phyloP scores from a whole-genome alignment of 37 sponge, comb jelly and placozoan genomes.

The Cladorhizidae sp. region DNA sequence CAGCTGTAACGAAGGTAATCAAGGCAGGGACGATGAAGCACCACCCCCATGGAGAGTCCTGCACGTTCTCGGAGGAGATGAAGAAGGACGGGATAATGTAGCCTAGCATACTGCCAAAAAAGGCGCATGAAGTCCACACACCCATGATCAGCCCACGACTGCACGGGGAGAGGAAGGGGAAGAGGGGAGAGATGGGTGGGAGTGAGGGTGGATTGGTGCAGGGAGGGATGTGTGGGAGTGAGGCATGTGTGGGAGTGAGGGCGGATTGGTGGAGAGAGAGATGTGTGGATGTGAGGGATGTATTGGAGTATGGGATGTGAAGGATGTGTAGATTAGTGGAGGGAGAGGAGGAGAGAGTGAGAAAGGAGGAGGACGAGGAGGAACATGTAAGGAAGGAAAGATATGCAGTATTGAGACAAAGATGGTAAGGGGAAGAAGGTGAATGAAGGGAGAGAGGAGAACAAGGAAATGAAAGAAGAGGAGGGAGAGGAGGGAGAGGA shows the following conservation, averaged over 20 bases:
- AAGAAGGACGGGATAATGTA: constrained; percentile 39
- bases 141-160: constrained; percentile 57
- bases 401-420: no score
- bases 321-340: no score
- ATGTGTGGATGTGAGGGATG: neutral
- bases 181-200: neutral
- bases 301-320: neutral
- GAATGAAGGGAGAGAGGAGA: neutral
- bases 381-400: no score
- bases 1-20: constrained; percentile 30
- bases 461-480: neutral
- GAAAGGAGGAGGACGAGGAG: no score
- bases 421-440: no score
- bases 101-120: constrained; percentile 60
- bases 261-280: no score
- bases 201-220: neutral
- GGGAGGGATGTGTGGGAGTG: neutral
- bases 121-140: constrained; percentile 43
- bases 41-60: constrained; percentile 23
- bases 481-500: neutral
- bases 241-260: neutral
- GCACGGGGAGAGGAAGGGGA: neutral
- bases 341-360: no score
- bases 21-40: constrained; percentile 67
- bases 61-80: neutral